Evolutionary conservation across 2,797 vertebrate genomes (phyloP).

Genomic region (Bucorvus abyssinicus): DNA sequence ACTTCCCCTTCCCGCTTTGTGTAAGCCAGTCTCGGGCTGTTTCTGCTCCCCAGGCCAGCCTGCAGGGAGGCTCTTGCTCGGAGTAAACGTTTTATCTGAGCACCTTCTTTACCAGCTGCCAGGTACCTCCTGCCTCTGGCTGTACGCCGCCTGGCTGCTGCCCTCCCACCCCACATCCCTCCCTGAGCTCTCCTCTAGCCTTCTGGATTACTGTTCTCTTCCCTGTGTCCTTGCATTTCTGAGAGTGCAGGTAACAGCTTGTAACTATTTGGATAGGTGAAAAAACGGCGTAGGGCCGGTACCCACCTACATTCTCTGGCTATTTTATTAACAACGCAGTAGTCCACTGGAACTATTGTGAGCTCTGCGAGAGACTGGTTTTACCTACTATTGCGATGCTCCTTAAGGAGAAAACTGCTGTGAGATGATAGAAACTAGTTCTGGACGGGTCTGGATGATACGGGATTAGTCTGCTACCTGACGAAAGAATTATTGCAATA

Average conservation of each 20-base stretch:
- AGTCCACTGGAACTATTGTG: background rate
- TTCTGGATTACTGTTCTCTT: background rate
- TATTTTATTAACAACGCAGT: background rate
- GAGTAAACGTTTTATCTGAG: background rate
- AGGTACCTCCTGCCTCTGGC: background rate
- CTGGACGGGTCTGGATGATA: background rate
- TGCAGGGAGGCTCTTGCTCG: background rate
- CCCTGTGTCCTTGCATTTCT: background rate
- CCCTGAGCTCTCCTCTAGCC: background rate
- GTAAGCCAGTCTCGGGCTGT: fast-evolving
- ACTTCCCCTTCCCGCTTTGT: fast-evolving
- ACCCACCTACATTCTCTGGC: background rate
- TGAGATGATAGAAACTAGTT: background rate
- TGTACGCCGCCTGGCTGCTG: background rate
- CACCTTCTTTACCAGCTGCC: background rate
- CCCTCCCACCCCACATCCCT: fast-evolving
- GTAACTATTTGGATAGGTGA: background rate
- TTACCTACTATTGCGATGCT: background rate
- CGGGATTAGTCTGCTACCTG: background rate
- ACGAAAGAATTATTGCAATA: background rate
- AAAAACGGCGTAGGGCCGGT: background rate
- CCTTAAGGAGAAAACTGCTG: background rate
- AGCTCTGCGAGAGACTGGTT: background rate
- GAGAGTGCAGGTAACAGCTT: background rate
- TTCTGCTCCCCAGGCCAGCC: background rate